Evolutionary conservation across 2,888 invertebrate species (phyloP).

Genomic region (Caenorhabditis afra): DNA sequence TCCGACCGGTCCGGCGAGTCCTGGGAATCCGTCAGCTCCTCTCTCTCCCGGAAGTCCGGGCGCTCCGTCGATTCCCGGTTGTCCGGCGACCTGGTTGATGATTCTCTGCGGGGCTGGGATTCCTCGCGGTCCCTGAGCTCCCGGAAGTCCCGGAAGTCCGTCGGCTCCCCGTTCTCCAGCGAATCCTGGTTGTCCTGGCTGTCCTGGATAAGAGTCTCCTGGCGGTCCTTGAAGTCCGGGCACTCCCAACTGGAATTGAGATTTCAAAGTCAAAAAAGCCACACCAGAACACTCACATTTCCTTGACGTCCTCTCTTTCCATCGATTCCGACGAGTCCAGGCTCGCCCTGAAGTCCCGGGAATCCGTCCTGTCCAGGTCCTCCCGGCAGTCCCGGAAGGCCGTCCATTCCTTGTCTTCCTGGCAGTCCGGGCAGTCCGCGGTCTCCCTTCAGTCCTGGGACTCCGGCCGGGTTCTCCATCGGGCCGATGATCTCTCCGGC

Average conservation of each 20-base stretch:
- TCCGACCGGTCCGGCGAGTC: constrained; percentile 73
- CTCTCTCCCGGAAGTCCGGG: constrained; percentile 73
- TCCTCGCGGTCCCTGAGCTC: constrained; percentile 69
- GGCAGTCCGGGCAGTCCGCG: constrained; percentile 71
- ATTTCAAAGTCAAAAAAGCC: not conserved
- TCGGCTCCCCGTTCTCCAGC: constrained; percentile 72
- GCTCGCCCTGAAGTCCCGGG: constrained; percentile 74
- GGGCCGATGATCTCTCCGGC: constrained; percentile 80
- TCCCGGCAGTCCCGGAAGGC: constrained; percentile 62
- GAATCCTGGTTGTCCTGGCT: constrained; percentile 68
- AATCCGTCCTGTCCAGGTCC: constrained; percentile 68
- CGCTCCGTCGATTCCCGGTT: constrained; percentile 63
- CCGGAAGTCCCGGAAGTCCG: constrained; percentile 72
- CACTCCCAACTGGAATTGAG: constrained; percentile 68
- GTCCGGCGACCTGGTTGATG: constrained; percentile 53
- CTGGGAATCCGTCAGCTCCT: constrained; percentile 71
- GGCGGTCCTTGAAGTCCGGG: constrained; percentile 75
- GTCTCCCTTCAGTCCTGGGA: constrained; percentile 78
- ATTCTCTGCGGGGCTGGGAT: constrained; percentile 56
- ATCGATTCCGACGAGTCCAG: constrained; percentile 75
- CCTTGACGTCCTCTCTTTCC: constrained; percentile 77
- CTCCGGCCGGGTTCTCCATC: constrained; percentile 79
- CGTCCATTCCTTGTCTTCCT: constrained; percentile 62
- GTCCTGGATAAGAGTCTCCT: constrained; percentile 80
- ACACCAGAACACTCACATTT: constrained; percentile 51